Conservation (phyloP, 2,797 vertebrate genomes). For the Acanthurus tractus region DNA sequence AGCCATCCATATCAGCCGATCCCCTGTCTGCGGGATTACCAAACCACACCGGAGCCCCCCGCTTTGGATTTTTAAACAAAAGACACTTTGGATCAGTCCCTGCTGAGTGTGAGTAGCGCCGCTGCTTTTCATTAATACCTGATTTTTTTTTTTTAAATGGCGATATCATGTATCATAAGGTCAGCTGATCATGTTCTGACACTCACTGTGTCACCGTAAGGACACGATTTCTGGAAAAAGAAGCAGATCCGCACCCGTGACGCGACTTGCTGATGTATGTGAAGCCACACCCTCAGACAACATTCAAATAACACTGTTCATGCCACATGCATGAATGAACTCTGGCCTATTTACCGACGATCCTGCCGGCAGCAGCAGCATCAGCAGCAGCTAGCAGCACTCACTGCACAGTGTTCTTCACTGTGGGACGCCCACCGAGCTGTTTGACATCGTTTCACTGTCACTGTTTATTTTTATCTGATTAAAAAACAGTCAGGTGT, state of each 20-base stretch:
- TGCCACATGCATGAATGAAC: conserved; percentile 57
- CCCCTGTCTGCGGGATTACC: neutral
- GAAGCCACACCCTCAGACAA: conserved; percentile 70
- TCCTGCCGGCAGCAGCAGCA: conserved; percentile 4
- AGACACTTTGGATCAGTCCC: conserved; percentile 6
- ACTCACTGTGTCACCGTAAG: conserved; percentile 3
- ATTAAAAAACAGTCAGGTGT: too few species aligned
- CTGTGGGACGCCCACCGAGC: neutral
- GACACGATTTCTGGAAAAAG: conserved; percentile 48
- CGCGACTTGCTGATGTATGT: conserved; percentile 56
- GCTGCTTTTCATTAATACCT: neutral
- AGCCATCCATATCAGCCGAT: conserved; percentile 16
- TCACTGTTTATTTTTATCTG: neutral
- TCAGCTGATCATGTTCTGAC: conserved; percentile 45
- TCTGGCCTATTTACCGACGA: conserved; percentile 41
- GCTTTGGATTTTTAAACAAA: neutral
- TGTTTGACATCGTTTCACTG: neutral
- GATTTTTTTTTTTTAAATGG: conserved; percentile 38
- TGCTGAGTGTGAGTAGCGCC: conserved; percentile 50
- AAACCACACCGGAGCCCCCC: neutral
- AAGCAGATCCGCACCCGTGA: conserved; percentile 59
- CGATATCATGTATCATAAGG: conserved; percentile 41
- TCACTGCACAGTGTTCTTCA: neutral
- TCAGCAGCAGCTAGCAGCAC: neutral
- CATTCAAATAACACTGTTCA: conserved; percentile 41